A percentile compares a stretch with the other conserved stretches of the same genome.
These are phyloP conservation scores for Alviniconcha strummeri DNA, from an alignment of 2,888 invertebrate species.

Conservation along the genomic window DNA sequence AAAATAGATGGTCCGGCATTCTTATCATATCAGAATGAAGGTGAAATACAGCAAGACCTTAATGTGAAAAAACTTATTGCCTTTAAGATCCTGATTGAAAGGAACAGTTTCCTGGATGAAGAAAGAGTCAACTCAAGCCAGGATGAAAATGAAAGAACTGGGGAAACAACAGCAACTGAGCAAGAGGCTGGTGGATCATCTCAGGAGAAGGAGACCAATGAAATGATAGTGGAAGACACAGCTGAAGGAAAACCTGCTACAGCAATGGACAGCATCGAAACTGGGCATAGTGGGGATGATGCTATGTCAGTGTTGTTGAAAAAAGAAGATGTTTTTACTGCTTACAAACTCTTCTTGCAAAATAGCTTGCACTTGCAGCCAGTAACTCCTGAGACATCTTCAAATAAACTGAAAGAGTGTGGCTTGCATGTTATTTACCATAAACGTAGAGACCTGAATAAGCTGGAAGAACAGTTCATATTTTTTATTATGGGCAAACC, in stretches of 20 bases:
- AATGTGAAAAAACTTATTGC: slow-evolving; percentile 1
- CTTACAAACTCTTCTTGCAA: slow-evolving; percentile 2
- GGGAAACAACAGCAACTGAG: too few species aligned
- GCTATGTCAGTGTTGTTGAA: neutral
- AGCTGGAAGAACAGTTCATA: neutral
- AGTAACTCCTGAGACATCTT: neutral
- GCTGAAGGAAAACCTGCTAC: too few species aligned
- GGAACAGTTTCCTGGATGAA: neutral
- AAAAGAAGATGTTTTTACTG: neutral
- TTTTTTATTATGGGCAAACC: slow-evolving; percentile 12
- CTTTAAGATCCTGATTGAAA: neutral
- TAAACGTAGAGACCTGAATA: slow-evolving; percentile 11
- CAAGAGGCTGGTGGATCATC: too few species aligned
- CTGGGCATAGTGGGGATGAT: too few species aligned
- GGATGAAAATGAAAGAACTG: neutral
- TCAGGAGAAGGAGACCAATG: neutral
- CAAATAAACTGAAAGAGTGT: neutral
- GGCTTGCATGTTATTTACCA: slow-evolving; percentile 7
- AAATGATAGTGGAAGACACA: neutral
- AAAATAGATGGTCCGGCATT: slow-evolving; percentile 6
- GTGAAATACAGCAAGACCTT: neutral
- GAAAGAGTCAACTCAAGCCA: neutral
- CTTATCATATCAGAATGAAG: neutral
- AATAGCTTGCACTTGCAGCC: slow-evolving; percentile 1
- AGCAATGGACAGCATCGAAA: too few species aligned